A percentile compares a stretch with the other conserved stretches of the same genome.
Conservation (phyloP, 2,797 vertebrate species). For the Gallirallus australis region DNA sequence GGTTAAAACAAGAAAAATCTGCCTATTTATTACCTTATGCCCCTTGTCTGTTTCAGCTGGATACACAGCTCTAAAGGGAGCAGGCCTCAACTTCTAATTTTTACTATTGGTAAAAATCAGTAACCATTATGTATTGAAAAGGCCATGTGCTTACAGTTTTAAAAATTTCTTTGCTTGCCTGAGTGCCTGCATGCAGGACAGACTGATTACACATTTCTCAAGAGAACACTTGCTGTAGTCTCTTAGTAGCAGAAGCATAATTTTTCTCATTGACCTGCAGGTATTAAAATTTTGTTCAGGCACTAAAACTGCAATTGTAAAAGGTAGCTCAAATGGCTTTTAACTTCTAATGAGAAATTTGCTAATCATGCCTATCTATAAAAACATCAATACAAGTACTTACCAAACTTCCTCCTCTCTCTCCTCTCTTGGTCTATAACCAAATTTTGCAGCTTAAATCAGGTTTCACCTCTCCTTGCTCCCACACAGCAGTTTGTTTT, state of each 20-base stretch:
- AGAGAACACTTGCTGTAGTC: background rate
- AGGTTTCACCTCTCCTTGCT: background rate
- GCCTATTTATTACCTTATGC: background rate
- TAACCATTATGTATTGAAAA: background rate
- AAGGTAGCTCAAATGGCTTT: background rate
- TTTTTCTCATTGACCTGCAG: background rate
- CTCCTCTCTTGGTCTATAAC: background rate
- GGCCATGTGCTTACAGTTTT: background rate
- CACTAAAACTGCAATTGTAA: background rate
- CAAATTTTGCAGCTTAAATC: background rate
- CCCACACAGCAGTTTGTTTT: background rate
- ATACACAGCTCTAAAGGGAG: background rate
- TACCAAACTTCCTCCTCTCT: background rate
- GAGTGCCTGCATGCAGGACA: rapidly evolving
- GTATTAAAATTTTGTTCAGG: background rate
- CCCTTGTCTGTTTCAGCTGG: background rate
- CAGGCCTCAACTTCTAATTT: background rate
- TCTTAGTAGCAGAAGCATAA: background rate
- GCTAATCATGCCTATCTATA: background rate
- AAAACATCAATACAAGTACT: background rate
- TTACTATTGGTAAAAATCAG: background rate
- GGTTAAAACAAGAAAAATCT: background rate
- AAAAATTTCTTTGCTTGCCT: background rate
- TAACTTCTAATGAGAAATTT: background rate
- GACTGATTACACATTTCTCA: background rate